Evolutionary conservation across 2,113 vertebrate genomes (phyloP), one percentile per base, ranked within the genome.

Genomic region (Rhadina sibilatrix): DNA sequence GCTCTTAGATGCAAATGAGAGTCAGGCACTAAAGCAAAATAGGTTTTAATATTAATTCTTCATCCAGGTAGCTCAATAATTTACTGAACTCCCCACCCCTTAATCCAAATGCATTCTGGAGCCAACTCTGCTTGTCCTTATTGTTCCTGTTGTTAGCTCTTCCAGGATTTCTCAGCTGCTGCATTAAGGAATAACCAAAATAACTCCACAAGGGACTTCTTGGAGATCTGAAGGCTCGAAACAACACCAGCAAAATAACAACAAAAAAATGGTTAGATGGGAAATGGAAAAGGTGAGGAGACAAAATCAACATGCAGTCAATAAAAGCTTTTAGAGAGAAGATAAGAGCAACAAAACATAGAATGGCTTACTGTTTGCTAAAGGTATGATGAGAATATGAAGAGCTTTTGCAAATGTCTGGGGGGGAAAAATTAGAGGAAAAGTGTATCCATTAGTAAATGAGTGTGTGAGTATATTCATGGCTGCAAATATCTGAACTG

Each of bases 381-480:
- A 95, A 89, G 71, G 92, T 95, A 91, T 95, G 90, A 94, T 70
- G 92, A 52, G 92, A 96, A 96, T 96, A 94, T 94, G 79, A 89
- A 92, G 83, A 56, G 64, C 79, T 94, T 96, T 93, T 78, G 72
- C 88, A 93, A 95, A 90, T 84, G 65, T 89, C 93, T 94, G 79
- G 71, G 83, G 93, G 76, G 93, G 50, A 89, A 71, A 89, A 94
- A 89, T 90, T 84, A 96, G 88, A 90, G 71, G 87, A 93, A 68
- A 95, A 92, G 76, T 63, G 80, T 71, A 95, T 86, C 95, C 83
- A 92, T 95, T 96, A 96, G 85, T 68, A 93, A 95, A 94, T 70
- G 94, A 94, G 27, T 35, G 38, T 87, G 77, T 69, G 71, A 93
- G 76, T 53, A 61, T 84, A 86, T 88, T 93, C 84, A 92, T 60